Conservation (phyloP, 2,797 vertebrate genomes). For the Sitta carolinensis region DNA sequence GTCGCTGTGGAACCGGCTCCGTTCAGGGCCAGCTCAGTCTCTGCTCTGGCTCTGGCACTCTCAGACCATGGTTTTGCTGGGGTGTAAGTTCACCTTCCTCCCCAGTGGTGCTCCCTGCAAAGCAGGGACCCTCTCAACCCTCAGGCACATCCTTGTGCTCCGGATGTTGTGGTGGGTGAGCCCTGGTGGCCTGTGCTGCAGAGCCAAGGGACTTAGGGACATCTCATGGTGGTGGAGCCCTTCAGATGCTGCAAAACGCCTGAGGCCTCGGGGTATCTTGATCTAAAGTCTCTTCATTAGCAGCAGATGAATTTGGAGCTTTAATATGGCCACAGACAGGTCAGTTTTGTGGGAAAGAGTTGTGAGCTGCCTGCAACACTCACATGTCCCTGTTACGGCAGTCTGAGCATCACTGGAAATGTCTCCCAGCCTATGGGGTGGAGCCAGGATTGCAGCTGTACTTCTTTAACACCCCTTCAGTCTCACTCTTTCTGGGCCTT, state of each 20-base stretch:
- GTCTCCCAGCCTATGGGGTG: rapidly evolving
- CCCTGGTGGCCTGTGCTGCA: rapidly evolving
- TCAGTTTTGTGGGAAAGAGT: neutral
- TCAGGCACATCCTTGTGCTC: neutral
- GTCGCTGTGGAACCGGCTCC: neutral
- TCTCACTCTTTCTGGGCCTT: neutral
- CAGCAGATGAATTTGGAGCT: neutral
- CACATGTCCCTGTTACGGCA: rapidly evolving
- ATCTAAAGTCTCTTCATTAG: neutral
- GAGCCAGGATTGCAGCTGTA: neutral
- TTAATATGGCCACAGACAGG: neutral
- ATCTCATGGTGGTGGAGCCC: neutral
- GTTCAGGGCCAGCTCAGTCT: neutral
- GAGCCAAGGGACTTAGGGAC: neutral
- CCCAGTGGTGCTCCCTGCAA: rapidly evolving
- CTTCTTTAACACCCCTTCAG: neutral
- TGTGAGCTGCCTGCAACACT: neutral
- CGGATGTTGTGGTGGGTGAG: neutral
- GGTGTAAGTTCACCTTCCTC: neutral
- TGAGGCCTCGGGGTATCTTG: neutral
- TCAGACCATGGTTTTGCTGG: neutral
- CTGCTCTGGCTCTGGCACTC: neutral
- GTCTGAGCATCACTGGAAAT: neutral
- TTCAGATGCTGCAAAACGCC: neutral
- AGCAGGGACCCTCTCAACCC: neutral